These are phyloP conservation scores for Drosophila cracens DNA, from an alignment of 2,888 invertebrate species.

Conservation along the genomic window DNA sequence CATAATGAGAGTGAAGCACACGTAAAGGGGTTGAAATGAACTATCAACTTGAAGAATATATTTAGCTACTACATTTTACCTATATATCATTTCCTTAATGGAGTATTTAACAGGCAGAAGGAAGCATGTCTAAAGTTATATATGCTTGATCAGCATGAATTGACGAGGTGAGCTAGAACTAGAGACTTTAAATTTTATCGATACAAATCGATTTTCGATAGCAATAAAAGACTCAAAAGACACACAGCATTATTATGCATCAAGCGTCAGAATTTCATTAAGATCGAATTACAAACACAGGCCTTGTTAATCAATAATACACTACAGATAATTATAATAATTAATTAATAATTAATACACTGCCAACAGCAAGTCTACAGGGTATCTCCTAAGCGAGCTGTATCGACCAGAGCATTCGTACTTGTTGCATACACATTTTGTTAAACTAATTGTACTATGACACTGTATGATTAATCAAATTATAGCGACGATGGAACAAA, in stretches of 20 bases:
- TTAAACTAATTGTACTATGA: not conserved
- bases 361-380: not conserved
- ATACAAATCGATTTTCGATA: not conserved
- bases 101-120: not conserved
- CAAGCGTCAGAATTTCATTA: accelerated
- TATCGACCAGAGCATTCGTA: not conserved
- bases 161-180: not conserved
- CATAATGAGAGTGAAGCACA: not conserved
- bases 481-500: not conserved
- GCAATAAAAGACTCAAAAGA: not conserved
- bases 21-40: not conserved
- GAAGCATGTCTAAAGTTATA: not conserved
- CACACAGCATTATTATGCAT: not conserved
- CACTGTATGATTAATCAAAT: not conserved
- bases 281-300: not conserved
- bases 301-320: not conserved
- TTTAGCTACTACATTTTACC: not conserved
- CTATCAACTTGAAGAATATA: not conserved
- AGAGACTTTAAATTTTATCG: not conserved
- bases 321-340: not conserved
- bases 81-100: not conserved
- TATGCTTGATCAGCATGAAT: not conserved
- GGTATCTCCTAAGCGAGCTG: not conserved
- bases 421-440: not conserved
- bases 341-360: not conserved